phyloP scores from a whole-genome alignment of 1,140 invertebrate genomes.

The Hylaeus volcanicus region DNA sequence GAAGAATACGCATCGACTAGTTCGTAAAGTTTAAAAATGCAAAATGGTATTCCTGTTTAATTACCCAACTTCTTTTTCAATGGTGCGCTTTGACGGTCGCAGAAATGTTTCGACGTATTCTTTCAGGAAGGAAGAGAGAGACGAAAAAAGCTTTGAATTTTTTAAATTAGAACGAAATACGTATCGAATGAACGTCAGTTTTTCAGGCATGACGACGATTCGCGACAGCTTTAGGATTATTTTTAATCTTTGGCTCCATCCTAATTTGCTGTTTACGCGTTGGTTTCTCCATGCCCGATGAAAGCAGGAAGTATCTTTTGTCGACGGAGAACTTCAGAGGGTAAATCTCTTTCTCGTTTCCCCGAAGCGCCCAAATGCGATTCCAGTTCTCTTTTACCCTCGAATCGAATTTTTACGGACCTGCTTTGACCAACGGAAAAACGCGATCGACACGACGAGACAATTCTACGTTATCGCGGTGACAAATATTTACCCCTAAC shows the following conservation, averaged over 20 bases:
- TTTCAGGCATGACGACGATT: too few species aligned
- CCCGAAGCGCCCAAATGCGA: constrained; percentile 10
- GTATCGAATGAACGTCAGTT: not conserved
- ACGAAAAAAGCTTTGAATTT: not conserved
- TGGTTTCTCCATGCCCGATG: constrained; percentile 15
- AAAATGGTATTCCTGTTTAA: constrained; percentile 40
- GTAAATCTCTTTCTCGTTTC: constrained; percentile 4
- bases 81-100: constrained; percentile 15
- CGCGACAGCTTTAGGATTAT: too few species aligned
- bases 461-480: not conserved
- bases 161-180: not conserved
- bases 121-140: not conserved
- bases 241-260: not conserved
- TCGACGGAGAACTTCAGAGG: constrained; percentile 13
- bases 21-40: constrained; percentile 17
- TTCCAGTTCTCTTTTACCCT: constrained; percentile 14
- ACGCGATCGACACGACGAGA: too few species aligned
- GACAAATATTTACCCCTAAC: not conserved
- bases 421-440: constrained; percentile 5
- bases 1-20: constrained; percentile 23
- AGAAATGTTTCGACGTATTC: constrained; percentile 22
- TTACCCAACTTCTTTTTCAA: constrained; percentile 26
- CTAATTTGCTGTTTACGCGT: constrained; percentile 10
- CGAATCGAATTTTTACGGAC: constrained; percentile 25
- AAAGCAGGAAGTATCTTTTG: constrained; percentile 28